Evolutionary conservation across 2,797 vertebrate genomes (phyloP).

Genomic region (Selene dorsalis): DNA sequence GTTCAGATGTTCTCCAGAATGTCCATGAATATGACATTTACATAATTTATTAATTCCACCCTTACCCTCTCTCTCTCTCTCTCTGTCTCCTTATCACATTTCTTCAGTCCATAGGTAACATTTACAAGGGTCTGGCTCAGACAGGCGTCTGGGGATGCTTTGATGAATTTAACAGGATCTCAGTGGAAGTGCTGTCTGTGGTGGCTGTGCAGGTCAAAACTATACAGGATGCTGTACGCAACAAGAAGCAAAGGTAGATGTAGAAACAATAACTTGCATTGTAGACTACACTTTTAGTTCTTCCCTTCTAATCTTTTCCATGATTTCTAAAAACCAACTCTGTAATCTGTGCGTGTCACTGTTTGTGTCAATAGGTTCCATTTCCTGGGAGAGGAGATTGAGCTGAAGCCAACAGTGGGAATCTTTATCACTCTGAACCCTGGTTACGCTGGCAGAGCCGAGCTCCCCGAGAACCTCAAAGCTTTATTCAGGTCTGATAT

Average conservation of each 20-base stretch:
- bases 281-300: neutral
- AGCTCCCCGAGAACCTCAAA: constrained; percentile 87
- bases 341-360: neutral
- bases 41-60: neutral
- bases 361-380: constrained; percentile 79
- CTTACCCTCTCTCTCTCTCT: neutral
- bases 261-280: neutral
- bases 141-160: constrained; percentile 84
- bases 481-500: constrained; percentile 83
- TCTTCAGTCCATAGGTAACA: constrained; percentile 83
- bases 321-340: neutral
- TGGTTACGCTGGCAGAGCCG: constrained; percentile 86
- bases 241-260: constrained; percentile 85
- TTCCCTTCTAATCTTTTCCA: neutral
- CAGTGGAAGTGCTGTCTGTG: constrained; percentile 84
- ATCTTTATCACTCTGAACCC: constrained; percentile 88
- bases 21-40: neutral
- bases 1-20: neutral
- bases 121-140: constrained; percentile 87
- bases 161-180: constrained; percentile 86
- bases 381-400: constrained; percentile 85
- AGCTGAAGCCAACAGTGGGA: constrained; percentile 84
- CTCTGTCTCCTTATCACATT: neutral
- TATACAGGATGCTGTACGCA: constrained; percentile 83
- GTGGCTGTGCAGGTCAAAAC: constrained; percentile 86